Evolutionary conservation across 2,888 invertebrate genomes (phyloP).

Genomic region (Noctua fimbriata): DNA sequence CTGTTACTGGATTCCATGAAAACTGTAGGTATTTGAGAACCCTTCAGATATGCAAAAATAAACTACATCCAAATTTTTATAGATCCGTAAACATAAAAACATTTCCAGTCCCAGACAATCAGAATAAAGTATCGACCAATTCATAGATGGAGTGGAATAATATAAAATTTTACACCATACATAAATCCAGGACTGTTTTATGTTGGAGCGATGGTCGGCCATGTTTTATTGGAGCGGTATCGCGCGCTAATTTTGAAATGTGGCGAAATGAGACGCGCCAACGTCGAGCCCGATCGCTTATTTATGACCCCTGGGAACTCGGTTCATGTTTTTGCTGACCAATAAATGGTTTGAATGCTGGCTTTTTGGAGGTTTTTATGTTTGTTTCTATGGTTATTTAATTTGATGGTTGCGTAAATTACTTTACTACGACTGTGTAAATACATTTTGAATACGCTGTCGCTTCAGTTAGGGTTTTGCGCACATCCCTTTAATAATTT

Average conservation of each 20-base stretch:
- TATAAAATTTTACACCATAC: slow-evolving; percentile 75
- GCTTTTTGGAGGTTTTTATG: slow-evolving; percentile 63
- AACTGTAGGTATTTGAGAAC: not conserved
- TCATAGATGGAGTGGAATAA: slow-evolving; percentile 69
- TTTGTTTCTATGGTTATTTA: slow-evolving; percentile 45
- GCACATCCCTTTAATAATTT: not conserved
- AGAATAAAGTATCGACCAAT: slow-evolving; percentile 62
- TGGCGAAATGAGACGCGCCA: slow-evolving; percentile 76
- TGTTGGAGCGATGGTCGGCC: slow-evolving; percentile 66
- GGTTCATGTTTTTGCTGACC: slow-evolving; percentile 60
- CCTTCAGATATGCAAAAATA: not conserved
- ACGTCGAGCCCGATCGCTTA: slow-evolving; percentile 62
- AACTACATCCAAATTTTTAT: slow-evolving; percentile 11
- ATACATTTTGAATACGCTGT: slow-evolving; percentile 9
- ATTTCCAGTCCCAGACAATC: slow-evolving; percentile 50
- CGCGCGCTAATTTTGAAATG: slow-evolving; percentile 79
- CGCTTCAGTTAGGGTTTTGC: not conserved
- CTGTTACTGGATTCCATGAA: not conserved
- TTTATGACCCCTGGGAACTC: slow-evolving; percentile 62
- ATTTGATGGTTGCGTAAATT: slow-evolving; percentile 32
- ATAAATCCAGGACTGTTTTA: slow-evolving; percentile 76
- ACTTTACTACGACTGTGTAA: slow-evolving; percentile 21
- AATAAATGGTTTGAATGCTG: slow-evolving; percentile 69
- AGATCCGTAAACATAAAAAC: slow-evolving; percentile 35
- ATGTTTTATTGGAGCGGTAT: slow-evolving; percentile 71